Base-by-base conservation (phyloP, 2,888 invertebrate species). In the Tachina grossa region DNA sequence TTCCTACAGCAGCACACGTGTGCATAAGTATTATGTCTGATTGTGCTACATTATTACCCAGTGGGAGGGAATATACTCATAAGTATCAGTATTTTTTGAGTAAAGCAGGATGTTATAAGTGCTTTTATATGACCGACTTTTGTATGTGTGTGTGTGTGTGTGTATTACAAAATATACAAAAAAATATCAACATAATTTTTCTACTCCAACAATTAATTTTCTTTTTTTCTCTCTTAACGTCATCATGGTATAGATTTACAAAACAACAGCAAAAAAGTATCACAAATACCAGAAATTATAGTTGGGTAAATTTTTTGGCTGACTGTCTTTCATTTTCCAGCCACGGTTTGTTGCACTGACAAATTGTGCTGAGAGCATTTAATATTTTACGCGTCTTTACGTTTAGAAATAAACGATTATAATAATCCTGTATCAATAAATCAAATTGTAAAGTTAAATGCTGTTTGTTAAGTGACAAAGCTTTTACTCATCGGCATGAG, bases 141-240 rank as follows among this genome's bases (percentile, higher is more conserved):
- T 13, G 1, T 5, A 45, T 5, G 13, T 43, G 11, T 43, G 43
- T 31, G 22, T 51, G 22, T 9, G 4, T 76, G 9, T 9, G n/a
- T n/a, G n/a, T n/a, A n/a, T n/a, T n/a, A n/a, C 1, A 43, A 49
- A 57, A 47, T 9, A 39, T 47, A 39, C 11, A 45, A n/a, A 16
- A 41, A 59, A 77, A 49, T 13, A 65, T 31, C 19, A n/a, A 76
- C 16, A 68, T 57, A n/a, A 77, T 66, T 78, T 78, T 78, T 71
- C 51, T 59, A 61, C 59, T 69, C 22, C 59, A 78, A 31, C 59
- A 78, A 59, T 51, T 79, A 31, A 31, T 19, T 10, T 79, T 79
- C 6, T 59, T 66, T 16, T 77, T 68, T n/a, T n/a, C n/a, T 14
- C 65, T 55, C 53, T 76, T 66, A 57, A 65, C 47, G 65, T 66